These are phyloP conservation scores for Aphidius colemani DNA, from an alignment of 2,888 invertebrate genomes.

Conservation along the genomic window DNA sequence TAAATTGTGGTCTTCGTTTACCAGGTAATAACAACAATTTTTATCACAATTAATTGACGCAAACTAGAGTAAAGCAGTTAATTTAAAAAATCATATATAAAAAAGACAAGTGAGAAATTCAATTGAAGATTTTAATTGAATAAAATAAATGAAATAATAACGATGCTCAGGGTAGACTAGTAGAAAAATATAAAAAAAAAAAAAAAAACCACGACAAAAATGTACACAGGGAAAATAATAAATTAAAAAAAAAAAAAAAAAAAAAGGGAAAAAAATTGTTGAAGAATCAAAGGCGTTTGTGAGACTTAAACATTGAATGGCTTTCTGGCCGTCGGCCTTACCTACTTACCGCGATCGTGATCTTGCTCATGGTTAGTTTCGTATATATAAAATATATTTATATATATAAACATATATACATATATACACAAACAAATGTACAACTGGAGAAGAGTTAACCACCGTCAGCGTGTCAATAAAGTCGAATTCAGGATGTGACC, in stretches of 20 bases:
- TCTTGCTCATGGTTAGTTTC: conserved; percentile 14
- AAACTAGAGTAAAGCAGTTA: neutral
- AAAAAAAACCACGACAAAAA: too few relatives aligned
- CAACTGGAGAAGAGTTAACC: conserved; percentile 23
- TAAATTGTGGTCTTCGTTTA: conserved; percentile 71
- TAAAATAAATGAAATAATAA: too few relatives aligned
- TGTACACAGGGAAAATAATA: neutral
- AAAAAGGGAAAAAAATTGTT: neutral
- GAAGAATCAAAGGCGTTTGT: too few relatives aligned
- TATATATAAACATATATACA: conserved; percentile 15
- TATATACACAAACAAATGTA: neutral
- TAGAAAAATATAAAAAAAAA: too few relatives aligned
- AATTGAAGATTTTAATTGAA: too few relatives aligned
- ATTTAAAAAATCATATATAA: conserved; percentile 1
- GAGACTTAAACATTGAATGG: conserved; percentile 1
- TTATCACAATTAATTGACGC: neutral
- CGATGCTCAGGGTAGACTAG: too few relatives aligned
- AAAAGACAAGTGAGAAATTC: neutral
- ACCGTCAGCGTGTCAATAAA: conserved; percentile 31
- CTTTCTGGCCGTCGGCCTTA: conserved; percentile 26
- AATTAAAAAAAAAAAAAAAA: conserved; percentile 12
- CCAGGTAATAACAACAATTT: conserved; percentile 65
- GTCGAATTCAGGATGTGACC: conserved; percentile 54
- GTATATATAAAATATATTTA: too few relatives aligned
- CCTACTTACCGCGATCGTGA: conserved; percentile 31